phyloP scores from a whole-genome alignment of 1,140 invertebrate genomes.

The Eueides isabella region DNA sequence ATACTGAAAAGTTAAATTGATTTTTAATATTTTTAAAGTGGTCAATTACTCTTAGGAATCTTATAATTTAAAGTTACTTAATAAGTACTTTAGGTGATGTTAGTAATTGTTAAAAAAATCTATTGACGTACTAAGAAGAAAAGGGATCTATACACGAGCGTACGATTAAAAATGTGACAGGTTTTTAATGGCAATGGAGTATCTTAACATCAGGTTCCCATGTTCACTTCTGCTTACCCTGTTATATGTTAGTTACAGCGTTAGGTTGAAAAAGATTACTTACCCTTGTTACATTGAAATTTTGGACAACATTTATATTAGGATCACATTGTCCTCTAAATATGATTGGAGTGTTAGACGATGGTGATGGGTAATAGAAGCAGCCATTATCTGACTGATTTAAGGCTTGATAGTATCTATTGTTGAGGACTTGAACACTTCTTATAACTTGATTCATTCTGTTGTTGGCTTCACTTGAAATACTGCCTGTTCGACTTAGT shows the following conservation, averaged over 20 bases:
- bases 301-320: slow-evolving; percentile 48
- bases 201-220: too few species aligned
- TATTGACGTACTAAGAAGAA: too few species aligned
- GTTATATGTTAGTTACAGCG: too few species aligned
- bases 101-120: too few species aligned
- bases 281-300: slow-evolving; percentile 51
- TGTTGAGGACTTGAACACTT: slow-evolving; percentile 54
- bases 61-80: too few species aligned
- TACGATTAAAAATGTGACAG: too few species aligned
- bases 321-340: slow-evolving; percentile 62
- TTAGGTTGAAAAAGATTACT: too few species aligned
- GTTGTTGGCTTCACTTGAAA: slow-evolving; percentile 40
- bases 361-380: slow-evolving; percentile 59
- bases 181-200: too few species aligned
- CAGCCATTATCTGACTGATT: slow-evolving; percentile 56
- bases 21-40: neutral
- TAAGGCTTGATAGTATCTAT: slow-evolving; percentile 51
- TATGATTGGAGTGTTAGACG: slow-evolving; percentile 36
- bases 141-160: too few species aligned
- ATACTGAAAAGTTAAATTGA: slow-evolving; percentile 53
- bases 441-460: slow-evolving; percentile 53
- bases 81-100: too few species aligned
- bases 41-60: too few species aligned
- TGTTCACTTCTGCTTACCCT: too few species aligned
- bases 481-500: slow-evolving; percentile 51